These are phyloP conservation scores for Anser brachyrhynchus DNA, from an alignment of 2,113 vertebrate species.

Conservation along the genomic window DNA sequence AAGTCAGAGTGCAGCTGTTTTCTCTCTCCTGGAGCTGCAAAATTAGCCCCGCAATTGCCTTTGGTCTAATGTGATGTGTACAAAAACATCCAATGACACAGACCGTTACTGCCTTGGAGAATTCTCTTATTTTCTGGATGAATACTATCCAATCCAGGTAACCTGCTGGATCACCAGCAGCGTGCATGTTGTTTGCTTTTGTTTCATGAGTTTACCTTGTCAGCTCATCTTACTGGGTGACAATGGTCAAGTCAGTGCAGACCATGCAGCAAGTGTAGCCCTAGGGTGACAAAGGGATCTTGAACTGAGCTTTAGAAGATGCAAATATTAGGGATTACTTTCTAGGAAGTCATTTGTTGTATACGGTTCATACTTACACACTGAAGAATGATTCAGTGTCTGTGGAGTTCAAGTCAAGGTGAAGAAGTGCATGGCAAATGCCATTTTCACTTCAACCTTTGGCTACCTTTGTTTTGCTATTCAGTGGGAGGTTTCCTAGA, in stretches of 20 bases:
- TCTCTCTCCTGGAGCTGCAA: background rate
- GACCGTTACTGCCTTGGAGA: too few relatives aligned
- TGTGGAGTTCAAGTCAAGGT: background rate
- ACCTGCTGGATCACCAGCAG: background rate
- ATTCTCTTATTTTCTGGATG: too few relatives aligned
- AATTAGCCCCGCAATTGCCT: background rate
- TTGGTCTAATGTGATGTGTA: background rate
- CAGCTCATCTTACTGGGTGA: background rate
- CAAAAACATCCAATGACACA: background rate
- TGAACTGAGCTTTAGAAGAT: background rate
- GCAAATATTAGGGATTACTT: background rate
- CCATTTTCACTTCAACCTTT: background rate
- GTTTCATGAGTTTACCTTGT: background rate
- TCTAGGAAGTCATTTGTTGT: background rate
- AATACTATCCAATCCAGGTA: too few relatives aligned
- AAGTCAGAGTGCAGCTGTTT: background rate
- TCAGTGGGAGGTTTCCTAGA: background rate
- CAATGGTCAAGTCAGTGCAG: background rate
- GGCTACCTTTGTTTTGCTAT: background rate
- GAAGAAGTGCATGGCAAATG: fast-evolving
- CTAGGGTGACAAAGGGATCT: background rate
- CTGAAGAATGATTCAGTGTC: background rate
- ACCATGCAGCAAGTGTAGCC: background rate
- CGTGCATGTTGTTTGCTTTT: background rate
- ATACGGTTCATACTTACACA: background rate